Conservation (phyloP, 1,140 invertebrate genomes). For the Aphelinus atriplicis region DNA sequence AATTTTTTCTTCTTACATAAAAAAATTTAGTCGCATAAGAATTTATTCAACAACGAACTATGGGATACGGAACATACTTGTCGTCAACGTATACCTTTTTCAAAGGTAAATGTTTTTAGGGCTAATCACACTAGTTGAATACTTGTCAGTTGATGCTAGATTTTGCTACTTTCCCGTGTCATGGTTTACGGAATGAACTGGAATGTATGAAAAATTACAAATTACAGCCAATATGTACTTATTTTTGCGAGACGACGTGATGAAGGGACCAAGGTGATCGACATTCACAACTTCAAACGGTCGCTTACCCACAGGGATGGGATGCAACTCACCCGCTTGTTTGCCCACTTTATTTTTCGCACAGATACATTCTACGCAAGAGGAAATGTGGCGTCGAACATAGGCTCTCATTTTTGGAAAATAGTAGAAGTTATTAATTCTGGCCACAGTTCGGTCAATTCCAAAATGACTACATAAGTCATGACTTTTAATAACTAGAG, state of each 20-base stretch:
- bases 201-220: neutral
- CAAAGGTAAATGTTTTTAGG: too few species aligned
- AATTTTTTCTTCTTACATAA: too few species aligned
- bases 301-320: constrained; percentile 35
- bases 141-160: too few species aligned
- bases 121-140: too few species aligned
- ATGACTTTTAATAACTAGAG: constrained; percentile 23
- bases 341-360: constrained; percentile 30
- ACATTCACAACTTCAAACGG: constrained; percentile 37
- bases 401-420: neutral
- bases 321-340: constrained; percentile 38
- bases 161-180: too few species aligned
- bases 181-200: too few species aligned
- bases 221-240: constrained; percentile 5
- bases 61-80: too few species aligned
- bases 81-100: too few species aligned
- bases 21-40: too few species aligned
- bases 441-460: constrained; percentile 19
- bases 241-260: neutral
- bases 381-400: neutral
- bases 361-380: constrained; percentile 32
- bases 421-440: constrained; percentile 29
- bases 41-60: too few species aligned
- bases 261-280: constrained; percentile 41
- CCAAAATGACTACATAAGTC: constrained; percentile 26